Evolutionary conservation across 2,888 invertebrate genomes (phyloP).

Genomic region (Pristionchus mayeri): DNA sequence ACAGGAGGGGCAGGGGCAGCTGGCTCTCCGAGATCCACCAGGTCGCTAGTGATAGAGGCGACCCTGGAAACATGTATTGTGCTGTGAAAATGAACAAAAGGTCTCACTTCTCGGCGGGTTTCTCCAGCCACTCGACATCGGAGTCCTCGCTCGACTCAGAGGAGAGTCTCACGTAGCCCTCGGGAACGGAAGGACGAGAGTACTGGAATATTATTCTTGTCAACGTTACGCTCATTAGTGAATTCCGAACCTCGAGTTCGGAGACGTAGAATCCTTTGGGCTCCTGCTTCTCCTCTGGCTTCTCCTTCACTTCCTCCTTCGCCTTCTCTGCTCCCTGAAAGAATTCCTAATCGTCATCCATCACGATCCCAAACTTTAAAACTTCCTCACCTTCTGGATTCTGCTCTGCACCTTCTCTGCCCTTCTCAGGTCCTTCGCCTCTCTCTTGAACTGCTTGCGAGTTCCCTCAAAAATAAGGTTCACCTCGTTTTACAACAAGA

Average conservation of each 20-base stretch:
- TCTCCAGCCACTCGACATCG: neutral
- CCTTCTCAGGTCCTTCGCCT: neutral
- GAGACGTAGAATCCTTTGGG: neutral
- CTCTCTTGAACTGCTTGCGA: neutral
- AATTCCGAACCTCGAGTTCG: too few relatives aligned
- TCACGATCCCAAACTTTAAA: too few relatives aligned
- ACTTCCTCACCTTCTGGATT: neutral
- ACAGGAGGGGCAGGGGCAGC: neutral
- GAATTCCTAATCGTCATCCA: too few relatives aligned
- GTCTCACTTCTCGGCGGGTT: conserved; percentile 7
- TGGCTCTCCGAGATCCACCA: neutral
- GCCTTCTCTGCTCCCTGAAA: too few relatives aligned
- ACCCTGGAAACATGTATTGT: neutral
- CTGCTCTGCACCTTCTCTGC: neutral
- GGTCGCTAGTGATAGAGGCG: neutral
- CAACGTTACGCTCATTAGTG: too few relatives aligned
- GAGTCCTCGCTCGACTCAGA: neutral
- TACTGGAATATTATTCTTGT: neutral
- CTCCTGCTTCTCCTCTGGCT: conserved; percentile 21
- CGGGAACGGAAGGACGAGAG: neutral
- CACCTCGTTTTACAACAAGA: too few relatives aligned
- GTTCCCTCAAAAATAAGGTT: neutral
- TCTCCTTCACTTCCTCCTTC: neutral
- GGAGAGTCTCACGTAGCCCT: neutral
- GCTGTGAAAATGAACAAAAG: neutral